A percentile compares a stretch with the other conserved stretches of the same genome.
Conservation (phyloP, 2,797 vertebrate species). For the Streptopelia turtur region DNA sequence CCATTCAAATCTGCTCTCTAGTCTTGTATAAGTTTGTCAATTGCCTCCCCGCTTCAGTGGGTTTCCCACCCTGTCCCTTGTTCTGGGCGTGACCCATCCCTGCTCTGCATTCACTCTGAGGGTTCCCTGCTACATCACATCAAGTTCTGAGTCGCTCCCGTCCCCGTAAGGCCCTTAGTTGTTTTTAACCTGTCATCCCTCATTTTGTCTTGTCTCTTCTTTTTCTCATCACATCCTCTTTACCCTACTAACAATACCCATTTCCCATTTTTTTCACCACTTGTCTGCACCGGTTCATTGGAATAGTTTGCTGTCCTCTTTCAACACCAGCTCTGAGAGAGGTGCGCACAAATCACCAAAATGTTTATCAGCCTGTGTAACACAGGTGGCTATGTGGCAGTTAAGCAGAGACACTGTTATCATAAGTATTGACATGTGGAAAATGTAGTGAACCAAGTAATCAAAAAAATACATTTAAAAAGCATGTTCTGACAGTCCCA, state of each 20-base stretch:
- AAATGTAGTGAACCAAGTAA: background rate
- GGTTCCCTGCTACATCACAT: background rate
- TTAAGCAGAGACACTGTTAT: background rate
- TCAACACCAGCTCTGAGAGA: background rate
- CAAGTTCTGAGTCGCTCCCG: background rate
- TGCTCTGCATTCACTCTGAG: background rate
- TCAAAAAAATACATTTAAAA: background rate
- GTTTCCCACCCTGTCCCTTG: background rate
- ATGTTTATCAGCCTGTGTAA: background rate
- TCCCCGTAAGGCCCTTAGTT: background rate
- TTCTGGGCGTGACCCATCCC: background rate
- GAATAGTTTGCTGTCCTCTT: background rate
- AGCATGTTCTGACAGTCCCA: accelerated
- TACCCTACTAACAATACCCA: background rate
- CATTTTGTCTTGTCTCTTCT: background rate
- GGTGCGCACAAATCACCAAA: too few relatives aligned
- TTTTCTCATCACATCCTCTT: background rate
- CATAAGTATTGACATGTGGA: background rate
- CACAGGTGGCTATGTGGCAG: background rate
- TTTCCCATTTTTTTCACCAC: background rate
- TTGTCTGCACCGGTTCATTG: background rate
- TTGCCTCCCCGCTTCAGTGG: background rate
- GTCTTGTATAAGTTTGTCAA: background rate
- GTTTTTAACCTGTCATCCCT: background rate
- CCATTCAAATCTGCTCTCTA: background rate